phyloP scores from a whole-genome alignment of 1,140 invertebrate genomes.

The Drosophila auraria region DNA sequence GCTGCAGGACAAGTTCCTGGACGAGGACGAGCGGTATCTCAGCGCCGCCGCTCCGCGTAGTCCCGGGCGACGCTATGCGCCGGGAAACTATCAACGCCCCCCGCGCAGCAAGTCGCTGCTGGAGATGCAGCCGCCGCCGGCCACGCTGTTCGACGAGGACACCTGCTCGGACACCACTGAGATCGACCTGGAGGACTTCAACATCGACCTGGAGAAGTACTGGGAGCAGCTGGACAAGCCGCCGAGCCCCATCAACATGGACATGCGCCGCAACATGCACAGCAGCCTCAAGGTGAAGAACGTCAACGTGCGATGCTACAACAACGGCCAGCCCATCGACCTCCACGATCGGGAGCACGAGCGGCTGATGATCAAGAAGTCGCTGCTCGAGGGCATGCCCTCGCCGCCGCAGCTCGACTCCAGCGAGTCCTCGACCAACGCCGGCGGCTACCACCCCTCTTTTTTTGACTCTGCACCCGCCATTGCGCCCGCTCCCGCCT shows the following conservation, averaged over 20 bases:
- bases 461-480: slow-evolving; percentile 80
- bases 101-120: slow-evolving; percentile 79
- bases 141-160: slow-evolving; percentile 80
- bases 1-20: slow-evolving; percentile 83
- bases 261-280: slow-evolving; percentile 84
- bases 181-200: slow-evolving; percentile 84
- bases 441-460: slow-evolving; percentile 55
- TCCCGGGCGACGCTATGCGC: slow-evolving; percentile 30
- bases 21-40: slow-evolving; percentile 82
- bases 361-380: slow-evolving; percentile 83
- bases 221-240: slow-evolving; percentile 84
- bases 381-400: slow-evolving; percentile 80
- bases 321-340: slow-evolving; percentile 83
- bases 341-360: slow-evolving; percentile 83
- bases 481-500: slow-evolving; percentile 19
- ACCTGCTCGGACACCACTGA: slow-evolving; percentile 84
- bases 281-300: slow-evolving; percentile 83
- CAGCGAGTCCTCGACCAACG: slow-evolving; percentile 62
- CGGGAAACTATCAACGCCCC: slow-evolving; percentile 62
- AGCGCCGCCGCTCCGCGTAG: slow-evolving; percentile 41
- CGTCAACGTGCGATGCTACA: slow-evolving; percentile 82
- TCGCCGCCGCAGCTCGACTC: slow-evolving; percentile 78
- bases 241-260: slow-evolving; percentile 82
- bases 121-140: slow-evolving; percentile 80
- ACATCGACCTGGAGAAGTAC: slow-evolving; percentile 84